A percentile compares a stretch with the other conserved stretches of the same genome.
phyloP scores from a whole-genome alignment of 2,888 invertebrate genomes.

The Drosophila sordidula region DNA sequence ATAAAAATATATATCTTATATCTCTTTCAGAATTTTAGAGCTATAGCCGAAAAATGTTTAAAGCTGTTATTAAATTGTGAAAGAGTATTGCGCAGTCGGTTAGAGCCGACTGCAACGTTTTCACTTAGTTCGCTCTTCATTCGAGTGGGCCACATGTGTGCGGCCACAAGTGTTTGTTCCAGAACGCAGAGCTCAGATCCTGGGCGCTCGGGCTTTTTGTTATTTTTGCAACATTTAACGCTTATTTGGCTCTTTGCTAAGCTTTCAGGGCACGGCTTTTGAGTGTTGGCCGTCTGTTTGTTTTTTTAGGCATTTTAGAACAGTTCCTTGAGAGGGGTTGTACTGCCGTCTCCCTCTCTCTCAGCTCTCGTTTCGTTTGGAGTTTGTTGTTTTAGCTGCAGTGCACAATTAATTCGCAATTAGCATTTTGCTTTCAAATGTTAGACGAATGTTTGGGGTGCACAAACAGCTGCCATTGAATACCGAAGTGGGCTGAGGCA shows the following conservation, averaged over 20 bases:
- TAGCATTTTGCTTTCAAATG: constrained; percentile 69
- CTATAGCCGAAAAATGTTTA: too few relatives aligned
- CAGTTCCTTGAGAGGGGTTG: neutral
- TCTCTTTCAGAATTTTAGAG: too few relatives aligned
- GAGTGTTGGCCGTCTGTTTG: constrained; percentile 58
- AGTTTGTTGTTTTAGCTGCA: constrained; percentile 72
- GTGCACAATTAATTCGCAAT: constrained; percentile 79
- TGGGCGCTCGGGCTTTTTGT: constrained; percentile 53
- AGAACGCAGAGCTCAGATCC: constrained; percentile 31
- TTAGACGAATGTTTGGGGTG: constrained; percentile 45
- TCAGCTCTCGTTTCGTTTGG: constrained; percentile 20
- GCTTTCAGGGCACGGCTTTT: constrained; percentile 65
- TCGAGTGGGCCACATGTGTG: constrained; percentile 72
- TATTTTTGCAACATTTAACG: constrained; percentile 82
- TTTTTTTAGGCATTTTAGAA: constrained; percentile 58
- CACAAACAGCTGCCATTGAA: constrained; percentile 12
- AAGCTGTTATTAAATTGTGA: too few relatives aligned
- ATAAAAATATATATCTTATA: too few relatives aligned
- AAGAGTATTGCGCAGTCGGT: too few relatives aligned
- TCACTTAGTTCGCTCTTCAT: constrained; percentile 12
- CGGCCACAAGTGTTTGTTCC: constrained; percentile 78
- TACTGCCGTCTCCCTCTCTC: constrained; percentile 3
- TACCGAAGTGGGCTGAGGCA: neutral
- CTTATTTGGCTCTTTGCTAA: constrained; percentile 75
- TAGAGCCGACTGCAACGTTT: too few relatives aligned